Evolutionary conservation across 2,797 vertebrate species (phyloP).

Genomic region (Phoebastria nigripes): DNA sequence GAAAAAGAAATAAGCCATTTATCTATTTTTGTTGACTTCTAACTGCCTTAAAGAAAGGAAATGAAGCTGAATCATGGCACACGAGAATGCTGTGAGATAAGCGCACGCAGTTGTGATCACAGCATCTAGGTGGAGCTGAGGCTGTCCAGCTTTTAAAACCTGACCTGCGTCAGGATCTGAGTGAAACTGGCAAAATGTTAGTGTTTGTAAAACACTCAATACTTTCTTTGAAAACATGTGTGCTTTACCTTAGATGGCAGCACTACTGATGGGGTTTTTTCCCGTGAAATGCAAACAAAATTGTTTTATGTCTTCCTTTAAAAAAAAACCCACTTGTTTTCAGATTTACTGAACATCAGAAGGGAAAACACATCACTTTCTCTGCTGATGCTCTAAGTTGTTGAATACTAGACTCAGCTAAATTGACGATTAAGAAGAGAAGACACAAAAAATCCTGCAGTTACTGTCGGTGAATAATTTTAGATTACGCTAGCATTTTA

Average conservation of each 20-base stretch:
- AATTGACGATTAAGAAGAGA: background rate
- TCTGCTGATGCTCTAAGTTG: background rate
- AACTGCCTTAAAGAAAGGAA: background rate
- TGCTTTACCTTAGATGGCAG: conserved; percentile 14
- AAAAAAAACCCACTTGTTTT: background rate
- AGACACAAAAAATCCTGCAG: background rate
- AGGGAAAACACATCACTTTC: background rate
- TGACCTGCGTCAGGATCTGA: background rate
- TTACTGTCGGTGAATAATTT: conserved; percentile 19
- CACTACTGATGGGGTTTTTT: background rate
- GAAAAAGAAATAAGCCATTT: background rate
- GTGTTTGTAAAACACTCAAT: background rate
- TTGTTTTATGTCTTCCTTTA: background rate
- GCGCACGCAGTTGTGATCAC: background rate
- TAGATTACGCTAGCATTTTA: conserved; percentile 9
- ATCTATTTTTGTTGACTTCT: background rate
- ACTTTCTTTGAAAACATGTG: background rate
- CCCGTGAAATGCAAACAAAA: background rate
- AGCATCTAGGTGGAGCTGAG: background rate
- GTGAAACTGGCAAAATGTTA: background rate
- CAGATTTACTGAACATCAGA: background rate
- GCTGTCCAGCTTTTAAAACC: background rate
- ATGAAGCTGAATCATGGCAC: background rate
- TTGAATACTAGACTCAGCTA: background rate
- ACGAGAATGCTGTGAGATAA: background rate